Evolutionary conservation across 2,888 invertebrate species (phyloP), one percentile per base, ranked within the genome.

Genomic region (Chromoteleia sp.): DNA sequence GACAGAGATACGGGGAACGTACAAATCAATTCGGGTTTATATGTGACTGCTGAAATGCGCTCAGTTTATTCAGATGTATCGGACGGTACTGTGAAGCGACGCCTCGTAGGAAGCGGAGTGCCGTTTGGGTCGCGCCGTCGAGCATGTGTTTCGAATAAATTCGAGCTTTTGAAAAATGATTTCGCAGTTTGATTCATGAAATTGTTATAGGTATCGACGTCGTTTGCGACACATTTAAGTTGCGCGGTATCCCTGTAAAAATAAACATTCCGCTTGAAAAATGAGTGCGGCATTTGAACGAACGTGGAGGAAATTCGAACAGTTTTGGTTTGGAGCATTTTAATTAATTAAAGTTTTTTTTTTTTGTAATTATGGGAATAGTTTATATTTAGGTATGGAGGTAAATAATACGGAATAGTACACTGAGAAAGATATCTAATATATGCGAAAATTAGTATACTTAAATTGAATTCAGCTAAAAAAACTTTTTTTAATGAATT

Each of bases 1-100:
- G 82, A 82, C 82, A 82, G 82, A 79, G 82, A 82, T 82, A 82
- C 82, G 71, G 61, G 39, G 78, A 75, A 79, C 70, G 58, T 82
- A 82, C 78, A 82, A 79, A 82, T 78, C 82, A 82, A 82, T 82
- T 54, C 61, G 71, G 48, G 54, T 75, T 75, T 70, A 75, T 71
- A 52, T 75, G 78, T 45, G 82, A 71, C 71, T 68, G 82, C 70
- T 79, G 82, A 82, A 82, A 79, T 67, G 59, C 58, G 48, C 71
- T 52, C 71, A 61, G 75, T 76, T 79, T 79, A 76, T 82, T 82
- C 76, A 76, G 75, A 73, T 79, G 76, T 79, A 71, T 21, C 65
- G 58, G 19, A 17, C 33, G 48, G 29, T 25, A 41, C 54, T 50
- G 50, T 30, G 54, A 65, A 65, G 36, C 25, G 36, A 65, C 36